Base-by-base conservation (phyloP, 64 coral and sea anemone genomes). In the Catalaphyllia jardinei region DNA sequence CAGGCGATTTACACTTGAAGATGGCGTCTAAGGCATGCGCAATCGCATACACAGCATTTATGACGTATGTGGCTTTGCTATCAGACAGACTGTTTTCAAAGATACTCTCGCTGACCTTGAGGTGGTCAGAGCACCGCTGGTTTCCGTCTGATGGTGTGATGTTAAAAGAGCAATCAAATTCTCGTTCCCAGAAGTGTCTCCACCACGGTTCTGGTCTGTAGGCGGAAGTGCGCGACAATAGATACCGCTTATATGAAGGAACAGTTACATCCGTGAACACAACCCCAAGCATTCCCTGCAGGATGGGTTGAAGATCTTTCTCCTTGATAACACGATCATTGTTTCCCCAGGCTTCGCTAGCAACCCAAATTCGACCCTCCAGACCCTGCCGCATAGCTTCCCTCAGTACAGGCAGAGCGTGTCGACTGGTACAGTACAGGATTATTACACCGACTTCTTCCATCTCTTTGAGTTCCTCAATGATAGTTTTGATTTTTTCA, bases 271-370 rank as follows among this genome's bases (percentile, higher is more conserved):
- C 87, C 13, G 72, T 88, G 10, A 93, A 83, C 59, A 93, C 92
- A 72, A 96, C 92, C 0, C 95, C 95, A 25, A 96, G 35, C 63
- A 96, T 79, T 24, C 95, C 95, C 74, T 93, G 88, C 2, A 94
- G 35, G 67, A 93, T 77, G 28, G 72, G 71, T 67, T 71, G 81
- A 49, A 85, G 62, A 2, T 71, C 38, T 71, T 67, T 71, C 1
- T 29, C 11, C 9, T 71, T 42, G 16, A 87, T 88, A 25, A 96
- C 60, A n/a, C 61, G 46, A 20, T 91, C 35, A 4, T 90, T n/a
- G n/a, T 88, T 38, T 28, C 92, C 95, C 95, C 95, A 96, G 10
- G 91, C 95, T 65, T 96, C 91, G 59, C 95, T 96, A 61, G 91
- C 95, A 62, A 96, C 84, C 95, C 95, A 96, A 20, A 83, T 96